phyloP scores from a whole-genome alignment of 1,140 invertebrate species.

The Acyrthosiphon pisum region DNA sequence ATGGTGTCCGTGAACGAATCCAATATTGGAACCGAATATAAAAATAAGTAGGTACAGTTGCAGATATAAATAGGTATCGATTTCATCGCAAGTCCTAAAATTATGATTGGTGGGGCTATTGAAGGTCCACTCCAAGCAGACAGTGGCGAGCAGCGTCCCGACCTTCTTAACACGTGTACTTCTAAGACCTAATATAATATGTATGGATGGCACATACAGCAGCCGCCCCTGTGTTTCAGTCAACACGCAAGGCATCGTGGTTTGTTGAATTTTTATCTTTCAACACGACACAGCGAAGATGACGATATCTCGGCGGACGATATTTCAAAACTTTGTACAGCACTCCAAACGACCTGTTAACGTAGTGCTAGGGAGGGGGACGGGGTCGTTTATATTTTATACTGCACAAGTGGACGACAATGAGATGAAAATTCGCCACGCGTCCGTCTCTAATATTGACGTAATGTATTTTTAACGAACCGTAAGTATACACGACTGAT shows the following conservation, averaged over 20 bases:
- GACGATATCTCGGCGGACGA: not conserved
- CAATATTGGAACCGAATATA: no score
- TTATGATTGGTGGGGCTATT: not conserved
- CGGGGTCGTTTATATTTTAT: not conserved
- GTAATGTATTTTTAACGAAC: conserved; percentile 30
- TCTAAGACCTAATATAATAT: not conserved
- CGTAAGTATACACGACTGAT: not conserved
- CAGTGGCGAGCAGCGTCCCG: no score
- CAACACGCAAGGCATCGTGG: not conserved
- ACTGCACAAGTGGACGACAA: not conserved
- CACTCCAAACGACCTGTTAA: not conserved
- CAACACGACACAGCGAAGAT: not conserved
- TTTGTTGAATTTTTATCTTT: not conserved
- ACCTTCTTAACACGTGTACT: not conserved
- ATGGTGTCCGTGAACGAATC: no score
- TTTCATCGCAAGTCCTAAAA: not conserved
- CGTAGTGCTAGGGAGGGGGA: not conserved
- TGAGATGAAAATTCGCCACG: not conserved
- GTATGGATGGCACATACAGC: not conserved
- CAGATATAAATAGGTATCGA: not conserved
- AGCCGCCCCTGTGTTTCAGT: not conserved
- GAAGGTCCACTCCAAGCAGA: not conserved
- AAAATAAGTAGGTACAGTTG: not conserved
- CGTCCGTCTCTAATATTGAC: not conserved
- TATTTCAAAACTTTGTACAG: not conserved